phyloP scores from a whole-genome alignment of 2,797 vertebrate genomes.

The Sitta carolinensis region DNA sequence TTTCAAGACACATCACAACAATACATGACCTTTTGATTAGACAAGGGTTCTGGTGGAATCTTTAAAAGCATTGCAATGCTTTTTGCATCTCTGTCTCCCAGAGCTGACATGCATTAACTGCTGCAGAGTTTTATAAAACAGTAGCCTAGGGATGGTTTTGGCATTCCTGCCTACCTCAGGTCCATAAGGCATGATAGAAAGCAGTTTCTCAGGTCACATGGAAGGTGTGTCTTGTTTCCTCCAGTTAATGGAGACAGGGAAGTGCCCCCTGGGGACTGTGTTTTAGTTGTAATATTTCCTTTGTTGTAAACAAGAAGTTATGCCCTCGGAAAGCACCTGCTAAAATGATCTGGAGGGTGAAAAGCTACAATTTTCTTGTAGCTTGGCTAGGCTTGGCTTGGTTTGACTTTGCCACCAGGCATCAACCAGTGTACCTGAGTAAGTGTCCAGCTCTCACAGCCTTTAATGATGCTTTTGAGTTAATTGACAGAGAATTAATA shows the following conservation, averaged over 20 bases:
- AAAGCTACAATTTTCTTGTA: not conserved
- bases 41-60: not conserved
- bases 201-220: not conserved
- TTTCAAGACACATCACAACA: not conserved
- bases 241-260: not conserved
- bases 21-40: not conserved
- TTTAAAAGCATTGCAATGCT: not conserved
- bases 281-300: constrained; percentile 39
- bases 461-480: not conserved
- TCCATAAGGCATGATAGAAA: rapidly evolving
- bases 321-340: constrained; percentile 8
- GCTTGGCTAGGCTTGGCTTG: not conserved
- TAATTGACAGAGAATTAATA: not conserved
- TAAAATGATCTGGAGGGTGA: not conserved
- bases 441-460: not conserved
- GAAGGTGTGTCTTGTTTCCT: constrained; percentile 36
- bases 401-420: not conserved
- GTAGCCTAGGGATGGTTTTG: not conserved
- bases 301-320: constrained; percentile 49
- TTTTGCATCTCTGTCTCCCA: not conserved
- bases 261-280: not conserved
- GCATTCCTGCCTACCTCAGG: not conserved
- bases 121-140: not conserved
- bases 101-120: not conserved
- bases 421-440: not conserved